Conservation (phyloP, 2,888 invertebrate genomes). For the Phorcus lineatus region DNA sequence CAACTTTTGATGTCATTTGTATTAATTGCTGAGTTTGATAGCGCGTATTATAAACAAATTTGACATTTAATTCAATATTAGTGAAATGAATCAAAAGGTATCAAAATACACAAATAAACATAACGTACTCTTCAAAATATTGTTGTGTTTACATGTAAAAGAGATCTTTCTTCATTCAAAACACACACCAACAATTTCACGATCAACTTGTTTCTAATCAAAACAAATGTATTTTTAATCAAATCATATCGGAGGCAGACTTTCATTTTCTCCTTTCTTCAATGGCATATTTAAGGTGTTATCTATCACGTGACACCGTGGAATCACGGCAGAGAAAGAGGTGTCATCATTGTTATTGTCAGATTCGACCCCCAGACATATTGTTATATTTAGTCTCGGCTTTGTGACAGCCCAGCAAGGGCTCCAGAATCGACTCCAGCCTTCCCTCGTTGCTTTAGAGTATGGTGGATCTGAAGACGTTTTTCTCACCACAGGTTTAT, state of each 20-base stretch:
- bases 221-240: too few relatives aligned
- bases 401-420: constrained; percentile 6
- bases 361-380: neutral
- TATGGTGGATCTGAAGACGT: neutral
- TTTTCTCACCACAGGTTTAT: neutral
- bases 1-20: too few relatives aligned
- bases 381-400: neutral
- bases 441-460: neutral
- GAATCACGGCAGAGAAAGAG: neutral
- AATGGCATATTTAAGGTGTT: neutral
- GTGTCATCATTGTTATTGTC: neutral
- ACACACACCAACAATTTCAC: too few relatives aligned
- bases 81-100: too few relatives aligned
- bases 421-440: neutral
- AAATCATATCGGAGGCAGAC: neutral
- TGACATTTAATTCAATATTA: too few relatives aligned
- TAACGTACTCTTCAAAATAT: too few relatives aligned
- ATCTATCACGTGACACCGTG: neutral
- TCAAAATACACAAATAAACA: too few relatives aligned
- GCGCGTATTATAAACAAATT: too few relatives aligned
- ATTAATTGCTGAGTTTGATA: too few relatives aligned
- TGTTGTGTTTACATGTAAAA: too few relatives aligned
- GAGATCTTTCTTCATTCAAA: too few relatives aligned
- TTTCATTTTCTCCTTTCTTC: neutral
- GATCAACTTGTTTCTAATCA: too few relatives aligned